Evolutionary conservation across 2,888 invertebrate genomes (phyloP), one percentile per base, ranked within the genome.

Genomic region (Leucozona laternaria): DNA sequence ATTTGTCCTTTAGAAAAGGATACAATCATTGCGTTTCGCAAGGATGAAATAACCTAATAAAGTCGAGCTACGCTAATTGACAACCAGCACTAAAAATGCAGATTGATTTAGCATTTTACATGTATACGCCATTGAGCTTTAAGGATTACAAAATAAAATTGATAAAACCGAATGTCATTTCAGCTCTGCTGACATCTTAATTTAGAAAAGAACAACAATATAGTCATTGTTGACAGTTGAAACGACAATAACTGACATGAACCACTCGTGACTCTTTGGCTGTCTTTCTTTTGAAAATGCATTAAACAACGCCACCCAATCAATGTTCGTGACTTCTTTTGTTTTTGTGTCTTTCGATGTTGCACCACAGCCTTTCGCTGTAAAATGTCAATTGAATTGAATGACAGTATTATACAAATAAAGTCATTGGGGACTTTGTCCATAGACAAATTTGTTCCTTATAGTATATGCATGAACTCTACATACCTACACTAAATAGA

Each of bases 321-420:
- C 37, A 68, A 68, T 53, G 37, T 68, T 37, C 50, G 50, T 50
- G 50, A 50, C 15, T 50, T 66, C 34, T 62, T 71, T 22, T 28
- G 25, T 25, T 62, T 71, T 22, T 28, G 25, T 25, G 8, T 43
- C 25, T 68, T 17, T 53, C 53, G 66, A 40, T 57, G 40, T 22
- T 31, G 17, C 34, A 71, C 40, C 31, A 60, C 40, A 60, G 60
- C 25, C 1, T 62, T 34, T 37, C 37, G 55, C 73, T 83, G 79
- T 83, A 66, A 71, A 77, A 77, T 81, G 77, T 81, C 78, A 66
- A 82, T 73, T 79, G 31, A 66, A 75, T 68, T 75, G 83, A 83
- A 83, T 83, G 83, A 79, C 79, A 73, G 60, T 55, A 57, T 64
- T 50, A 53, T 13, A 22, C 20, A 13, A 1, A 48, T 72, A 68